Evolutionary conservation across 2,113 vertebrate species (phyloP), one percentile per base, ranked within the genome.

Genomic region (Takifugu flavidus): DNA sequence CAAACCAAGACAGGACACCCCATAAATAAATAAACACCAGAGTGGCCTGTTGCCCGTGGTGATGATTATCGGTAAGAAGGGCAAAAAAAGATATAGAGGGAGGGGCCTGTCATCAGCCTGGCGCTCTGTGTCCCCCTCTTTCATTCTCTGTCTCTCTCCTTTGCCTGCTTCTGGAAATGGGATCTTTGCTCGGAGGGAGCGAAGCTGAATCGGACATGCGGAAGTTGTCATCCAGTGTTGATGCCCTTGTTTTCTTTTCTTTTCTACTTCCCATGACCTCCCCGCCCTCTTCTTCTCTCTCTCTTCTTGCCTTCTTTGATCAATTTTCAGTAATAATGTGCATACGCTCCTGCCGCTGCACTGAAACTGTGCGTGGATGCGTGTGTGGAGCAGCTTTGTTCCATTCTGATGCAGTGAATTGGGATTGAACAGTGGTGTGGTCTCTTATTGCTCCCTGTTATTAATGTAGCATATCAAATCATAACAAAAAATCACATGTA

Each of bases 191-290:
- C 13, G 64, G 62, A 90, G 89, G 83, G 75, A 82, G 77, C 82
- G 77, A 70, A 54, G 67, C 79, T 64, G 51, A 82, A 80, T 77
- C 46, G 62, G 84, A 89, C 89, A 89, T 88, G 87, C 86, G 88
- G 89, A 90, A 90, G 75, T 86, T 90, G 88, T 91, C 90, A 90
- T 87, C 85, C 42, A 28, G 68, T 44, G 25, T 67, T 89, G 87
- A 89, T 1, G 34, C 6, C 83, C 82, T 78, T 75, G 75, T 82
- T 86, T 82, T 83, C 25, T 34, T 72, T 60, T 82, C 83, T 74
- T 69, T 57, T 27, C 79, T 75, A 26, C 74, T 56, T 62, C 59
- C 46, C 46, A 60, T 68, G 59, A 11, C 44, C 47, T 77, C 78
- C 59, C 6, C 44, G 72, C 82, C 72, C 70, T 80, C 69, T 75